A percentile compares a stretch with the other conserved stretches of the same genome.
These are phyloP conservation scores for Acanthis flammea DNA, from an alignment of 2,797 vertebrate species.

Conservation along the genomic window DNA sequence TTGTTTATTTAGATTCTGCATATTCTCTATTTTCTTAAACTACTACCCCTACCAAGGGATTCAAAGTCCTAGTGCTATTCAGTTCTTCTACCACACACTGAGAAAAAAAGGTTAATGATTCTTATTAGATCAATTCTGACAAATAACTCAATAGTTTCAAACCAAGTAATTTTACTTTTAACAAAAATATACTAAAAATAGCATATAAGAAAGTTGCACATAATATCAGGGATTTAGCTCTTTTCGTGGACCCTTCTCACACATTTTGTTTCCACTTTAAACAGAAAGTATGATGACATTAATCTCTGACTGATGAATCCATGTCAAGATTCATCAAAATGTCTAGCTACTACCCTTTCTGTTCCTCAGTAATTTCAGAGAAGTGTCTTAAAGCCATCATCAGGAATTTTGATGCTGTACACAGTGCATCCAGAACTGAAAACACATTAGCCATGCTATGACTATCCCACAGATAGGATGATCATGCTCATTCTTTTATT, in stretches of 20 bases:
- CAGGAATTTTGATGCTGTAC: neutral
- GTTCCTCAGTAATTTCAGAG: neutral
- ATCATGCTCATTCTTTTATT: neutral
- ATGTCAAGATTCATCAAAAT: neutral
- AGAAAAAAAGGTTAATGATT: neutral
- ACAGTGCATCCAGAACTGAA: neutral
- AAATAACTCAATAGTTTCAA: neutral
- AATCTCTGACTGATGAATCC: neutral
- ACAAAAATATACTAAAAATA: neutral
- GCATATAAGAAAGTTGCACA: neutral
- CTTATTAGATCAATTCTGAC: neutral
- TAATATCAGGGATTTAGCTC: neutral
- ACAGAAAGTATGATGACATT: neutral
- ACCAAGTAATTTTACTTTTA: neutral
- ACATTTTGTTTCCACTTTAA: neutral
- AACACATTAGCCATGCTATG: neutral
- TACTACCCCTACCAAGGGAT: neutral
- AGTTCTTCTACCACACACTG: neutral
- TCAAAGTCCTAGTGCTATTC: neutral
- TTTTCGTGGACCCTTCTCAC: neutral
- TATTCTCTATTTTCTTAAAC: neutral
- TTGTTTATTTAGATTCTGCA: neutral
- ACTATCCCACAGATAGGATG: neutral
- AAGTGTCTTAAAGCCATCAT: neutral
- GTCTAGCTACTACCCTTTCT: neutral